These are phyloP conservation scores for Polyommatus icarus DNA, from an alignment of 2,888 invertebrate genomes.

Conservation along the genomic window DNA sequence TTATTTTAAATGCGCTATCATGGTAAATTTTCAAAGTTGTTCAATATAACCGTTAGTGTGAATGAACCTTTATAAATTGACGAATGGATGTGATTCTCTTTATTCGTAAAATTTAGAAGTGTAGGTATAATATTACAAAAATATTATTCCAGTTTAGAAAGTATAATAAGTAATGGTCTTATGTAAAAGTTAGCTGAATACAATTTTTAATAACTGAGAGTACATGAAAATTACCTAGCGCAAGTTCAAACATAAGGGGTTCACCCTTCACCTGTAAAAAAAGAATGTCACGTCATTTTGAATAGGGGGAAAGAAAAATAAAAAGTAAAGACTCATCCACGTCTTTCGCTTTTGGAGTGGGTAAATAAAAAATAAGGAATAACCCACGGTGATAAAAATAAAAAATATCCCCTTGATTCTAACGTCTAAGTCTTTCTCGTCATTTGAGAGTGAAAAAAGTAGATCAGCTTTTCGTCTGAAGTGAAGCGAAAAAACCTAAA, in stretches of 20 bases:
- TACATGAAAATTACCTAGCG: background rate
- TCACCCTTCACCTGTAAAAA: slow-evolving; percentile 2
- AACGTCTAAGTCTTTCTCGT: slow-evolving; percentile 5
- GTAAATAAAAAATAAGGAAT: background rate
- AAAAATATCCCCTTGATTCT: background rate
- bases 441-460: background rate
- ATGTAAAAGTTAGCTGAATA: background rate
- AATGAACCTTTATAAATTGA: background rate
- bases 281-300: slow-evolving; percentile 1
- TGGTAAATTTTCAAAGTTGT: background rate
- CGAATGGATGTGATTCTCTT: background rate
- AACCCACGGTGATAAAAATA: background rate
- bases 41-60: background rate
- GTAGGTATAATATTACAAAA: background rate
- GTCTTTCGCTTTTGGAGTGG: background rate
- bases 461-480: background rate
- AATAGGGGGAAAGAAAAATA: background rate
- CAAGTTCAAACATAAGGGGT: background rate
- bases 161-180: background rate
- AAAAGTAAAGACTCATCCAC: slow-evolving; percentile 12
- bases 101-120: background rate
- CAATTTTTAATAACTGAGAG: background rate
- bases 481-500: background rate
- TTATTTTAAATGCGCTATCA: background rate
- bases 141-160: background rate